Base-by-base conservation (phyloP, 2,113 vertebrate species). In the Colinus virginianus region DNA sequence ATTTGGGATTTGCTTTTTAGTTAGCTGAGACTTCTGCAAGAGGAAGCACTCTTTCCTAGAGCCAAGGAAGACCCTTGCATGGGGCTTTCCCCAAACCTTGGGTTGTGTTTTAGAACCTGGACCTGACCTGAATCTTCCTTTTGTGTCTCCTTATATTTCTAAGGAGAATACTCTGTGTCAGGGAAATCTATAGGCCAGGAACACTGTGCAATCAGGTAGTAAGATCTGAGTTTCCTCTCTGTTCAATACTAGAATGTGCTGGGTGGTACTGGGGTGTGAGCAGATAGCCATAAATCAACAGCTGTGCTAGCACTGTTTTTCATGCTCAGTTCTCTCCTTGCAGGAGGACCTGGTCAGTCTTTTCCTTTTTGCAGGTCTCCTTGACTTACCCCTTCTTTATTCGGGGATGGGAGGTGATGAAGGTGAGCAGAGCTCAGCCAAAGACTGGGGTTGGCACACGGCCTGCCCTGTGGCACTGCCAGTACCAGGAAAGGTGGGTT, bases 301-400 rank as follows among this genome's bases (percentile, higher is more conserved):
- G 94, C 83, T 95, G 61, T 74, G 84, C 95, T 69, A 87, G 78
- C 83, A 78, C 81, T 93, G 78, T 61, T 94, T 93, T 87, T 94
- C 84, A 40, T 90, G 84, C 87, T 53, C 38, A 40, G 0, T 36
- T 9, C 25, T 66, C 36, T 88, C 13, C 28, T 71, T 76, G 48
- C 21, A 84, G 78, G 61, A 34, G 28, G 10, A 42, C 13, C 22
- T 22, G 5, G 3, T 14, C 5, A 14, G 23, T 21, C 3, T 2
- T 22, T 20, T 18, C 58, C 32, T 25, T 82, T 64, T 51, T 71
- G 32, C 5, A 17, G 11, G 6, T 67, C 19, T 67, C 6, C 26
- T 74, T 64, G 42, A 5, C 34, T 76, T 68, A 8, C 28, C 16
- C 53, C 28, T 55, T 30, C 53, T 18, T 15, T 16, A 16, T 30